phyloP scores from a whole-genome alignment of 92 coral and sea anemone genomes.

The Phymanthus crucifer region DNA sequence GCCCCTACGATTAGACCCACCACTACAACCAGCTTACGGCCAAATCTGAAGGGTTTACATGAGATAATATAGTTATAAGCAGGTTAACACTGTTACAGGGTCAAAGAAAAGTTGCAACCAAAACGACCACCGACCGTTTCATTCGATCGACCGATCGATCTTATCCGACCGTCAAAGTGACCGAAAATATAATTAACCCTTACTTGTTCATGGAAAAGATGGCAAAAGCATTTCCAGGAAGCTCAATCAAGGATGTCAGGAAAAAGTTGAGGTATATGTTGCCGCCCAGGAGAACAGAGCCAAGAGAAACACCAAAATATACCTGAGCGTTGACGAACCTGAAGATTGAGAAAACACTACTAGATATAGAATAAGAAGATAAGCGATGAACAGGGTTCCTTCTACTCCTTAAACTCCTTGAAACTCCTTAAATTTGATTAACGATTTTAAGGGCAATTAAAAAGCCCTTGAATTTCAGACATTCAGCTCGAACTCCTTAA shows the following conservation, averaged over 20 bases:
- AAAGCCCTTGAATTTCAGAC: too few species aligned
- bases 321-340: slow-evolving; percentile 99
- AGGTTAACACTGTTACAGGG: neutral
- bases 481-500: too few species aligned
- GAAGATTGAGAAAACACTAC: neutral
- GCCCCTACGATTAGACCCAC: slow-evolving; percentile 86
- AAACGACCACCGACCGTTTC: too few species aligned
- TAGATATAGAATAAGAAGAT: too few species aligned
- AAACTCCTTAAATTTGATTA: too few species aligned
- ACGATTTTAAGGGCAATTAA: too few species aligned
- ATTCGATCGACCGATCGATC: neutral
- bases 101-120: too few species aligned
- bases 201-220: slow-evolving; percentile 90
- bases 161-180: neutral
- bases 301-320: slow-evolving; percentile 91
- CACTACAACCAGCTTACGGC: slow-evolving; percentile 82
- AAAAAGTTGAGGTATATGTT: slow-evolving; percentile 91
- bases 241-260: slow-evolving; percentile 84
- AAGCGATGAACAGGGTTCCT: too few species aligned
- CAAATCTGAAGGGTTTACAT: slow-evolving; percentile 58
- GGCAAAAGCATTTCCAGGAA: slow-evolving; percentile 91
- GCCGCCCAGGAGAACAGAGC: slow-evolving; percentile 92
- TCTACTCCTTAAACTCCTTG: too few species aligned
- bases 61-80: neutral
- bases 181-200: neutral